Evolutionary conservation across 2,113 vertebrate genomes (phyloP).

Genomic region (Myiagra hebetior): DNA sequence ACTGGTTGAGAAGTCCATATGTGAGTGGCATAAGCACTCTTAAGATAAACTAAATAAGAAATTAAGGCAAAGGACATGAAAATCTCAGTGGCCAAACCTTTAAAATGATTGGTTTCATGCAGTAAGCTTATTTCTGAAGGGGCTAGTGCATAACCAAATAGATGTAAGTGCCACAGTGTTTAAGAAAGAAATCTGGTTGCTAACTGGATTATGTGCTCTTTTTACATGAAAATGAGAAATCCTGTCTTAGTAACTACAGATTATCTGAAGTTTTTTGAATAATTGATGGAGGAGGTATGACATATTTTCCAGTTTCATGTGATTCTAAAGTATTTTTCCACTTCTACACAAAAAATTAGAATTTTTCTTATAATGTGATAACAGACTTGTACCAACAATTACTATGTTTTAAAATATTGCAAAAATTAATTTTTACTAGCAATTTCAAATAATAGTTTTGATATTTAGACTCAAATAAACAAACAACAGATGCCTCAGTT

Average conservation of each 20-base stretch:
- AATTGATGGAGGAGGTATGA: neutral
- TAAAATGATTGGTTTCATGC: neutral
- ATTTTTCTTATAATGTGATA: neutral
- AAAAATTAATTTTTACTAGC: neutral
- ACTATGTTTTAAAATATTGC: neutral
- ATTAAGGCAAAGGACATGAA: neutral
- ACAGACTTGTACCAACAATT: neutral
- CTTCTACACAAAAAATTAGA: neutral
- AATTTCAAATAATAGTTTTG: neutral
- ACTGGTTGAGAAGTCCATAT: neutral
- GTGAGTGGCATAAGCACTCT: neutral
- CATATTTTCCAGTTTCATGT: neutral
- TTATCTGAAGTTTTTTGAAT: neutral
- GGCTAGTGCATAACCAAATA: neutral
- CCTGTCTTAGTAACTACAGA: neutral
- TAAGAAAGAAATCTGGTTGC: neutral
- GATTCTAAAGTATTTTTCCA: neutral
- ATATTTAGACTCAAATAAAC: neutral
- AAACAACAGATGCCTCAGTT: neutral
- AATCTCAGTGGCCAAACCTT: neutral
- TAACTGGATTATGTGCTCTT: neutral
- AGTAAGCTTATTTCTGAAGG: neutral
- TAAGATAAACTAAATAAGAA: neutral
- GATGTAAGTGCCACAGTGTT: neutral
- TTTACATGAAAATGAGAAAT: neutral